Evolutionary conservation across 37 sponge, comb jelly and placozoan genomes (phyloP).

Genomic region (Sycon ciliatum): DNA sequence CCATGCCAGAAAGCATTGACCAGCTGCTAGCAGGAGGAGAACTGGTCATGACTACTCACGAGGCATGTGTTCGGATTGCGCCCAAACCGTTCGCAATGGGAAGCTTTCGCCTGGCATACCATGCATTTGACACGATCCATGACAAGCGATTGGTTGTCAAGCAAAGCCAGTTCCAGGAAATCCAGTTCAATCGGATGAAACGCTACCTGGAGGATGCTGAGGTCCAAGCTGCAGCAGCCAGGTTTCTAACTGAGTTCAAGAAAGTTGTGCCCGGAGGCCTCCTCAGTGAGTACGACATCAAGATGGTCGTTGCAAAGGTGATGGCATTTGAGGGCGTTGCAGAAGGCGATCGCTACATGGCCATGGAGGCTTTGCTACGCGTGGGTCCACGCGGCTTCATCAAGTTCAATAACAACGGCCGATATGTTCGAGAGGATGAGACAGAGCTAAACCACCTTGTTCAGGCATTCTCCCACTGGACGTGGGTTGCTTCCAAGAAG

Average conservation of each 20-base stretch:
- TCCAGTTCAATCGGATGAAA: constrained; percentile 27
- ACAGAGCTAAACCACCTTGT: constrained; percentile 37
- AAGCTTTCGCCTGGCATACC: constrained; percentile 36
- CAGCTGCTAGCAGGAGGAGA: too few species aligned
- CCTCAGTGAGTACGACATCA: too few species aligned
- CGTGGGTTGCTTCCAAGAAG: constrained; percentile 43
- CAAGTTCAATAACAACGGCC: constrained; percentile 57
- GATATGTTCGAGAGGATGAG: constrained; percentile 22
- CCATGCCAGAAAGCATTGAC: too few species aligned
- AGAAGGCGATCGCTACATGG: too few species aligned
- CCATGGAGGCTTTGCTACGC: too few species aligned
- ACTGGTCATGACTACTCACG: too few species aligned
- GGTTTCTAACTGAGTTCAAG: constrained; percentile 49
- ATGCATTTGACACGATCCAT: constrained; percentile 33
- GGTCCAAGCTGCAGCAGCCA: constrained; percentile 30
- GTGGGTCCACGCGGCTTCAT: constrained; percentile 41
- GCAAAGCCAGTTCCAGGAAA: constrained; percentile 18
- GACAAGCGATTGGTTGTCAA: constrained; percentile 35
- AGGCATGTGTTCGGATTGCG: too few species aligned
- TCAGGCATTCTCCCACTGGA: constrained; percentile 62
- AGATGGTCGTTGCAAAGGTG: too few species aligned
- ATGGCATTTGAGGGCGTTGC: too few species aligned
- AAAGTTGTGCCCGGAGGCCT: too few species aligned
- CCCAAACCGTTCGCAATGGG: constrained; percentile 52
- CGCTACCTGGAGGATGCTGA: constrained; percentile 37